Evolutionary conservation across 2,797 vertebrate genomes (phyloP).

Genomic region (Lutjanus campechanus): DNA sequence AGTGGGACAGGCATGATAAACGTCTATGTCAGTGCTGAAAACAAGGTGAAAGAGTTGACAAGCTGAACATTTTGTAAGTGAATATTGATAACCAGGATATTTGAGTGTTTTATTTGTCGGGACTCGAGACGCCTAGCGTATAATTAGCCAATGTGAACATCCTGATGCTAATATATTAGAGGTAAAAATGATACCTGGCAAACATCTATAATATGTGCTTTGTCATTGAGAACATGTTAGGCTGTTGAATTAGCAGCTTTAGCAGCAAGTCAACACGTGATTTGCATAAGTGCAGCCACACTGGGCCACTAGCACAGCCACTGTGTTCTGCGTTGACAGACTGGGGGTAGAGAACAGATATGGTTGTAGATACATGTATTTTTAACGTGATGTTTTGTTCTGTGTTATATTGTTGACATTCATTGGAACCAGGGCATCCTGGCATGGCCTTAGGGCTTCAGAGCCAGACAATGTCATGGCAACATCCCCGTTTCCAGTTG

Average conservation of each 20-base stretch:
- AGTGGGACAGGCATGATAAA: too few relatives aligned
- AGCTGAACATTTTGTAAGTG: too few relatives aligned
- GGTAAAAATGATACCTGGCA: not conserved
- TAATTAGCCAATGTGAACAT: not conserved
- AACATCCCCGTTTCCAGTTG: not conserved
- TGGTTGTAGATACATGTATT: slow-evolving; percentile 3
- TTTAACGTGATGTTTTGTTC: slow-evolving; percentile 9
- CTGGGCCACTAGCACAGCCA: too few relatives aligned
- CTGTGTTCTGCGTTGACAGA: not conserved
- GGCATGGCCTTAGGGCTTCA: not conserved
- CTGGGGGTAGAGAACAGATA: not conserved
- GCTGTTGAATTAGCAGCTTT: not conserved
- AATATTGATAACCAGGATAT: too few relatives aligned
- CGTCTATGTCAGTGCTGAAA: too few relatives aligned
- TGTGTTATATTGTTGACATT: not conserved
- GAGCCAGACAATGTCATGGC: not conserved
- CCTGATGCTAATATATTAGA: not conserved
- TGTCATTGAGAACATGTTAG: not conserved
- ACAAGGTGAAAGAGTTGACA: too few relatives aligned
- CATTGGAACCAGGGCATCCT: not conserved
- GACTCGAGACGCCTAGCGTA: too few relatives aligned
- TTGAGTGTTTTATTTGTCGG: too few relatives aligned
- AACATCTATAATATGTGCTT: not conserved
- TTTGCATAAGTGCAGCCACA: not conserved
- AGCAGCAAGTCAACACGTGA: not conserved